Base-by-base conservation (phyloP, 2,113 vertebrate genomes). In the Lepisosteus osseus region DNA sequence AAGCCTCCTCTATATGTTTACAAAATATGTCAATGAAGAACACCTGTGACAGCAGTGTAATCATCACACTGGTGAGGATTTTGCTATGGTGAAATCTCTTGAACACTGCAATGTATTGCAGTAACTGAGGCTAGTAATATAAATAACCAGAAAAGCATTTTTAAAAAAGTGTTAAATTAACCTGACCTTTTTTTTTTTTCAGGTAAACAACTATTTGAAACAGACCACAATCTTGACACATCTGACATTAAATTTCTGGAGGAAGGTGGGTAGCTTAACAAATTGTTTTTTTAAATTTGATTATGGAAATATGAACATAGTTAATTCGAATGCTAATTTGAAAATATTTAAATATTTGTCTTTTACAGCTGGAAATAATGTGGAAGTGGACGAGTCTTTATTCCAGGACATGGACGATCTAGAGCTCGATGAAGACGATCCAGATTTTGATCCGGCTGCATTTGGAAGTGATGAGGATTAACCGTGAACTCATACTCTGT, bases 131-230 rank as follows among this genome's bases (percentile, higher is more conserved):
- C 1, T 29, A 29, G 7, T 12, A 59, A 59, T 59, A 59, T 0
- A 59, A 3, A 59, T 4, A 59, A 59, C 7, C 56, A 14, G 13
- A 59, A 59, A 4, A 59, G n/a, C 56, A 8, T 59, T 13, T 65
- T 4, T 41, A 2, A 64, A 13, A 54, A 11, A 51, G 5, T 51
- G 47, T 17, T n/a, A 3, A 57, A 40, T 40, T 29, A 43, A 41
- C 4, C n/a, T 45, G 29, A 8, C 41, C 3, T 54, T 43, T 67
- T 17, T 68, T 68, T 15, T 45, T 68, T 41, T 84, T 42, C 82
- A 99, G 97, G 97, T 74, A 98, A 99, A 86, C 95, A 99, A 74
- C 88, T 99, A 1, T 99, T 99, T 92, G 97, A 99, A 90, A 95
- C 69, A 72, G 97, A 99, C 90, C 96, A 96, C 85, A 98, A 99